Conservation (phyloP, 2,113 vertebrate species). For the Laterallus jamaicensis region DNA sequence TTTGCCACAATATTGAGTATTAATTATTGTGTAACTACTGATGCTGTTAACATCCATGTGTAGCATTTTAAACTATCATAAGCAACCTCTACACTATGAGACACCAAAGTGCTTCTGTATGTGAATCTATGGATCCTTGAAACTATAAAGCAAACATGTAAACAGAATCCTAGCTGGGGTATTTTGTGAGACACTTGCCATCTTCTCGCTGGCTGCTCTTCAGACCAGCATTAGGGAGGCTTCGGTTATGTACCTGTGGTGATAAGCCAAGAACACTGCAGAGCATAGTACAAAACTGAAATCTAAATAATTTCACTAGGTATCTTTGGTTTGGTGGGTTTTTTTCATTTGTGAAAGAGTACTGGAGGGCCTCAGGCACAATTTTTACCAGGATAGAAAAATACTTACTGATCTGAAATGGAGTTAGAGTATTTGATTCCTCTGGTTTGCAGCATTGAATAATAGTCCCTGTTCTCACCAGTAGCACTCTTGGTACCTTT, state of each 20-base stretch:
- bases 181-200: background rate
- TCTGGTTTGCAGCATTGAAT: background rate
- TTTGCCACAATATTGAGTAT: background rate
- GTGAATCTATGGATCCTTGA: background rate
- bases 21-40: background rate
- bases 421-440: background rate
- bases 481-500: background rate
- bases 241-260: background rate
- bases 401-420: background rate
- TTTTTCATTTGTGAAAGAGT: background rate
- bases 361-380: background rate
- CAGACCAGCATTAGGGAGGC: background rate
- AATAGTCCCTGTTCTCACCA: background rate
- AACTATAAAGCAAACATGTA: background rate
- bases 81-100: background rate
- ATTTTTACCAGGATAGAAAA: background rate
- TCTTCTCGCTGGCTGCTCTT: too few relatives aligned
- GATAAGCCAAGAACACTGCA: background rate
- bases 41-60: background rate
- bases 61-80: background rate
- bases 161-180: background rate
- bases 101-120: background rate
- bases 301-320: background rate
- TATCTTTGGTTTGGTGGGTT: background rate
- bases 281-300: background rate